Percentiles rank a stretch among this genome's conserved stretches.
phyloP scores from a whole-genome alignment of 2,797 vertebrate genomes.

The Lithobates sylvaticus region DNA sequence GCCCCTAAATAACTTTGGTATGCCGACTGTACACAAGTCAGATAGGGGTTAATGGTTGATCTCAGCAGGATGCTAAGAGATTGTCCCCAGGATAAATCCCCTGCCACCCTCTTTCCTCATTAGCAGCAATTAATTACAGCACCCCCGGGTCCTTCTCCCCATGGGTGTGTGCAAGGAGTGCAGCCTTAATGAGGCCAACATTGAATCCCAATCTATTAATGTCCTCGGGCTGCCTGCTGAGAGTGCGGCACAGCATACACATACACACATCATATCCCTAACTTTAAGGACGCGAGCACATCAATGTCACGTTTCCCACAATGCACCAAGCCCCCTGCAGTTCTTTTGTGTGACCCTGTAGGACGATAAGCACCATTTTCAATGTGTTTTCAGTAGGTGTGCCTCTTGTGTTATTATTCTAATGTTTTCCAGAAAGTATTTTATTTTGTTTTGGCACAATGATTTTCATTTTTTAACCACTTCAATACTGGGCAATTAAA shows the following conservation, averaged over 20 bases:
- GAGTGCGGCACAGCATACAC: background rate
- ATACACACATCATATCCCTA: slow-evolving; percentile 6
- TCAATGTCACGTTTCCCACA: background rate
- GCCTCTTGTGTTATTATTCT: too few relatives aligned
- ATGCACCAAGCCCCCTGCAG: background rate
- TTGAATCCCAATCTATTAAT: slow-evolving; percentile 55
- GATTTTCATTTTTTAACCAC: too few relatives aligned
- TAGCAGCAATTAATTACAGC: slow-evolving; percentile 55
- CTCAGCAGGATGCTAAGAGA: slow-evolving; percentile 31
- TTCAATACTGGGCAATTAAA: too few relatives aligned
- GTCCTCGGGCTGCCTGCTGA: slow-evolving; percentile 21
- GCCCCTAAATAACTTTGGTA: background rate
- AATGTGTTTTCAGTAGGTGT: too few relatives aligned
- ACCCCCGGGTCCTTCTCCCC: slow-evolving; percentile 41
- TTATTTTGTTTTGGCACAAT: too few relatives aligned
- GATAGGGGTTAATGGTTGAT: slow-evolving; percentile 58
- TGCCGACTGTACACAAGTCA: background rate
- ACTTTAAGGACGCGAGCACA: background rate
- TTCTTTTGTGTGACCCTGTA: too few relatives aligned
- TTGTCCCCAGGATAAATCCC: slow-evolving; percentile 32
- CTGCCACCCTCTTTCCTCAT: slow-evolving; percentile 56
- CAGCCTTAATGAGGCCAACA: slow-evolving; percentile 50
- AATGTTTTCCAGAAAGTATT: too few relatives aligned
- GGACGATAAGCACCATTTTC: too few relatives aligned
- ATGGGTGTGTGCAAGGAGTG: slow-evolving; percentile 15